A percentile compares a stretch with the other conserved stretches of the same genome.
These are phyloP conservation scores for Melinaea menophilus DNA, from an alignment of 2,888 invertebrate species.

Conservation along the genomic window DNA sequence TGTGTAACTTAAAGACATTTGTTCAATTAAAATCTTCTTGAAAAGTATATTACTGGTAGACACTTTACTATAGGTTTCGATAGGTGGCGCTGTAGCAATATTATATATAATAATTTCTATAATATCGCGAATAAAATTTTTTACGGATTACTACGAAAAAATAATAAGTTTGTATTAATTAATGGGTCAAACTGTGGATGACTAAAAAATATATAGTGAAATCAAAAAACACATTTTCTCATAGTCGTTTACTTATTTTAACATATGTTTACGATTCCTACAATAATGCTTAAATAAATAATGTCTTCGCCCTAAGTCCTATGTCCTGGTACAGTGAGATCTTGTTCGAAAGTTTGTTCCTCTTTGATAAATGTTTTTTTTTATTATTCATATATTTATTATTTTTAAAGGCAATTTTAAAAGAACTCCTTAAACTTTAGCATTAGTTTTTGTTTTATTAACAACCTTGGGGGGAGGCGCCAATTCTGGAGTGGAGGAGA, in stretches of 20 bases:
- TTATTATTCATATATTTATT: neutral
- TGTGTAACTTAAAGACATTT: too few species aligned
- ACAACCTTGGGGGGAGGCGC: neutral
- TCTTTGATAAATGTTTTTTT: neutral
- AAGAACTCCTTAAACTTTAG: neutral
- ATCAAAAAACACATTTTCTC: constrained; percentile 26
- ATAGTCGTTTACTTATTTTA: constrained; percentile 32
- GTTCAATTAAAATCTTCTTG: too few species aligned
- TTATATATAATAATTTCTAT: too few species aligned
- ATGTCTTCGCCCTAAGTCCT: constrained; percentile 17
- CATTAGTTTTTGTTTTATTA: neutral
- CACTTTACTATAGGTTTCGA: neutral
- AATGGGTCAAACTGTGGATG: neutral
- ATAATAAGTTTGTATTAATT: too few species aligned
- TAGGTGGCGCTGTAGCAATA: constrained; percentile 13
- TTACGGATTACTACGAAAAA: too few species aligned
- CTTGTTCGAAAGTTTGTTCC: constrained; percentile 1
- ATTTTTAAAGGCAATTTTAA: neutral
- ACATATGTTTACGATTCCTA: constrained; percentile 34
- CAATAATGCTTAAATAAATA: constrained; percentile 31
- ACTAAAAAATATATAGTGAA: neutral
- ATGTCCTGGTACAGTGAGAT: constrained; percentile 20
- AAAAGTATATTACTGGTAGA: too few species aligned
- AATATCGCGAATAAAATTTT: too few species aligned
- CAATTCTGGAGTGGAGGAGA: constrained; percentile 2